These are phyloP conservation scores for Cephus pygmeus DNA, from an alignment of 2,888 invertebrate species.

Conservation along the genomic window DNA sequence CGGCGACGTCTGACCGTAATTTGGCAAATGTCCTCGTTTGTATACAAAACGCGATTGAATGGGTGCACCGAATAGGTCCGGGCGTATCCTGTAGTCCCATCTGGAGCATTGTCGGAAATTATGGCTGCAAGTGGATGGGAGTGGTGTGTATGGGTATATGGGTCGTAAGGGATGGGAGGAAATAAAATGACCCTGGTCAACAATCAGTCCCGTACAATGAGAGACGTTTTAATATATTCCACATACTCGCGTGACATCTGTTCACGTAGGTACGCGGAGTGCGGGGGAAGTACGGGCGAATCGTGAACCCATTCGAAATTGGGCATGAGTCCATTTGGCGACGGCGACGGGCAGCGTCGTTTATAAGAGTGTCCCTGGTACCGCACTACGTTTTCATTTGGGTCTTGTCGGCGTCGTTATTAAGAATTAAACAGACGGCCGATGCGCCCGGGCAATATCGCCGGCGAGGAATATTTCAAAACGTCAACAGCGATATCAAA, in stretches of 20 bases:
- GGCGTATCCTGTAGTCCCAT: conserved; percentile 20
- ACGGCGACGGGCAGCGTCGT: neutral
- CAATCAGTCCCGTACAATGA: neutral
- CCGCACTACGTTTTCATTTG: conserved; percentile 30
- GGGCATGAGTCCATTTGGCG: neutral
- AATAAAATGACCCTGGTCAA: neutral
- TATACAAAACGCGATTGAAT: conserved; percentile 34
- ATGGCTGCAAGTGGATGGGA: conserved; percentile 1
- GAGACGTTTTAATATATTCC: neutral
- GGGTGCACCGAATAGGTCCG: conserved; percentile 17
- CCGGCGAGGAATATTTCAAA: conserved; percentile 39
- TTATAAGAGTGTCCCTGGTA: neutral
- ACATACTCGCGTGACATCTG: neutral
- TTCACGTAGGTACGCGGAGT: neutral
- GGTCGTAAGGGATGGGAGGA: neutral
- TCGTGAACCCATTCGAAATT: neutral
- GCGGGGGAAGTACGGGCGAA: neutral
- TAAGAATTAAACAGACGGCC: conserved; percentile 37
- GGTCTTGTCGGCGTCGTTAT: conserved; percentile 24
- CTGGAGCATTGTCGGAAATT: conserved; percentile 32
- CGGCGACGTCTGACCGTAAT: conserved; percentile 38
- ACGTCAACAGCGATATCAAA: conserved; percentile 53
- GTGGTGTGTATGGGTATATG: neutral
- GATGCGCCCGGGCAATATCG: conserved; percentile 27
- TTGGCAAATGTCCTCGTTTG: conserved; percentile 33